These are phyloP conservation scores for Sigmodon hispidus DNA, from an alignment of 2,113 vertebrate genomes.

Conservation along the genomic window DNA sequence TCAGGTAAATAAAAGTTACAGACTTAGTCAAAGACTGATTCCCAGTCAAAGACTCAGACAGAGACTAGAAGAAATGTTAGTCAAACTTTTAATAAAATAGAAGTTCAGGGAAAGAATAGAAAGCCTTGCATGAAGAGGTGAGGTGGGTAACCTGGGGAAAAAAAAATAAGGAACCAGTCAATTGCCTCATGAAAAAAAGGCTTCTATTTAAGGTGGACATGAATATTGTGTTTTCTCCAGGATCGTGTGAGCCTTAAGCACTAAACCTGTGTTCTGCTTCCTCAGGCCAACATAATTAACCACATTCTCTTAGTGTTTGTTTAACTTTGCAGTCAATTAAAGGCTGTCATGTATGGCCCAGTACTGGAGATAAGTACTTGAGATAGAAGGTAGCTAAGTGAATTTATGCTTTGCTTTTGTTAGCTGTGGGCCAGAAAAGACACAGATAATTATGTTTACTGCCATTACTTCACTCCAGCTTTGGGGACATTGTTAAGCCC, in stretches of 20 bases:
- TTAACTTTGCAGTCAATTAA: neutral
- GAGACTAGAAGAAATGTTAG: neutral
- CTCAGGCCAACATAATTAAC: neutral
- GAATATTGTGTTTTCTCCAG: neutral
- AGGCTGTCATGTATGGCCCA: neutral
- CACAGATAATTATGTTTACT: neutral
- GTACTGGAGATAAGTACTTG: neutral
- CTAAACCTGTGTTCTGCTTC: neutral
- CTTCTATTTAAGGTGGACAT: neutral
- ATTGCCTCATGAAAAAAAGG: neutral
- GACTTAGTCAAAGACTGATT: conserved; percentile 3
- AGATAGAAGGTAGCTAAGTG: neutral
- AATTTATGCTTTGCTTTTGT: neutral
- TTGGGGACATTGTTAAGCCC: neutral
- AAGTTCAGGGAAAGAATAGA: neutral
- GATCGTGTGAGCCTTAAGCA: neutral
- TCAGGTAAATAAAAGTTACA: conserved; percentile 18
- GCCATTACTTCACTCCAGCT: neutral
- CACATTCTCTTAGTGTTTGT: neutral
- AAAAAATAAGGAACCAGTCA: neutral
- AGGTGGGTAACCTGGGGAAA: neutral
- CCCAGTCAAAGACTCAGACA: neutral
- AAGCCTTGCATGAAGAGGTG: neutral
- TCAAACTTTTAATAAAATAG: neutral
- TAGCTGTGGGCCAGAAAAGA: neutral